A percentile compares a stretch with the other conserved stretches of the same genome.
Conservation (phyloP, 1,140 invertebrate genomes). For the Microplitis demolitor region DNA sequence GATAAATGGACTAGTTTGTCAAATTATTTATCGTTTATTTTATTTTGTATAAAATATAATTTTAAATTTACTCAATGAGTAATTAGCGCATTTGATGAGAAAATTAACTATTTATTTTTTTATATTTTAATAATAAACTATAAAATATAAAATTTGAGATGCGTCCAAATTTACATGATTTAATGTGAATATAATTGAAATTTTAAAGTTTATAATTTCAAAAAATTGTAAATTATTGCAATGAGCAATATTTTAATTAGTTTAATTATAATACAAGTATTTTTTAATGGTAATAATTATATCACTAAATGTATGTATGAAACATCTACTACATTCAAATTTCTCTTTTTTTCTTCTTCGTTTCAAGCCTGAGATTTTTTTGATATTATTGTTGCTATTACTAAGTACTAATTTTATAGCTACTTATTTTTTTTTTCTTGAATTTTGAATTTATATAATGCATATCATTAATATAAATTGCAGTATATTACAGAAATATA, state of each 20-base stretch:
- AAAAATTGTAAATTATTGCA: too few species aligned
- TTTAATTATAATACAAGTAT: too few species aligned
- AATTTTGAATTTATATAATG: background rate
- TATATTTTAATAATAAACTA: too few species aligned
- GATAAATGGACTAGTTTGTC: background rate
- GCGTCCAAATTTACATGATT: too few species aligned
- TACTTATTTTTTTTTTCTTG: background rate
- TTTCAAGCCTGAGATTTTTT: constrained; percentile 6
- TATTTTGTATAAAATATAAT: background rate
- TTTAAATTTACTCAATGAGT: background rate
- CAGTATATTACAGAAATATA: background rate
- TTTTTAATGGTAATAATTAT: too few species aligned
- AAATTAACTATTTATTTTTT: too few species aligned
- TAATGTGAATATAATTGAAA: too few species aligned
- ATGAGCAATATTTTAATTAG: too few species aligned
- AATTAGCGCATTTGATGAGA: background rate
- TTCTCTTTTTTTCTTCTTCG: background rate
- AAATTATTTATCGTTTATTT: background rate
- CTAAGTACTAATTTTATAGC: background rate
- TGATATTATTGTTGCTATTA: background rate
- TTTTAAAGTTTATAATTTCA: too few species aligned
- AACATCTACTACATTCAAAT: background rate
- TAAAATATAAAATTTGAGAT: too few species aligned
- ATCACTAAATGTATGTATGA: background rate
- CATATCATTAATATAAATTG: background rate